Percentiles rank a stretch among this genome's conserved stretches.
phyloP scores from a whole-genome alignment of 35 echinoderm and acorn worm species.

The Strongylocentrotus purpuratus region DNA sequence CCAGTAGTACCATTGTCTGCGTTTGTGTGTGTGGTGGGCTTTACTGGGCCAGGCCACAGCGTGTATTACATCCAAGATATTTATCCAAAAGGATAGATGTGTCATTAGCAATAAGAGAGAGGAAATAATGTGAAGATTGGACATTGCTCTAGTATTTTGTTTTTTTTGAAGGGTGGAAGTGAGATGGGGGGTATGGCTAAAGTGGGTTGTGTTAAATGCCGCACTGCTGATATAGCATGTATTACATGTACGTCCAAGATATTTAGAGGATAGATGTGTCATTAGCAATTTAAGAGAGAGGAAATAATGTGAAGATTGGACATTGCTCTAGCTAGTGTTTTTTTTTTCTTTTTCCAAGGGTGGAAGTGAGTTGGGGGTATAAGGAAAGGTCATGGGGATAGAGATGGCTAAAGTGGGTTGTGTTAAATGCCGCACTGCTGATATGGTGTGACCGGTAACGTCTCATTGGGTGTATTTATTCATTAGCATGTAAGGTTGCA shows the following conservation, averaged over 20 bases:
- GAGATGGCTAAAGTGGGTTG: slow-evolving; percentile 7
- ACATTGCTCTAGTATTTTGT: not conserved
- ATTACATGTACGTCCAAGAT: not conserved
- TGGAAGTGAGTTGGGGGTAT: not conserved
- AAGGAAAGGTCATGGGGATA: not conserved
- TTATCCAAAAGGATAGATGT: not conserved
- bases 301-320: not conserved
- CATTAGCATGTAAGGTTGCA: slow-evolving; percentile 36
- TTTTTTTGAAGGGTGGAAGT: not conserved
- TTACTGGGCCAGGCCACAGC: not conserved
- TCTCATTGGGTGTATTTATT: slow-evolving; percentile 43
- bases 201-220: slow-evolving; percentile 34
- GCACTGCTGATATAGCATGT: not conserved
- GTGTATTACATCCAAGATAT: not conserved
- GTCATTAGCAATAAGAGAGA: not conserved
- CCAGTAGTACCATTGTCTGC: too few species aligned
- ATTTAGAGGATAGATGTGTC: not conserved
- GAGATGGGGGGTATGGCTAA: not conserved
- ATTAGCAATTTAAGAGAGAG: not conserved
- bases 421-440: slow-evolving; percentile 24
- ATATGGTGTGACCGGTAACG: slow-evolving; percentile 21
- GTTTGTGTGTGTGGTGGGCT: too few species aligned
- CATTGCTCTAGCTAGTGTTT: not conserved
- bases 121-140: not conserved
- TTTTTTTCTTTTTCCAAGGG: not conserved